Percentiles rank a stretch among this genome's conserved stretches.
Conservation (phyloP, 2,888 invertebrate species). For the Drosophila nr. medialis region DNA sequence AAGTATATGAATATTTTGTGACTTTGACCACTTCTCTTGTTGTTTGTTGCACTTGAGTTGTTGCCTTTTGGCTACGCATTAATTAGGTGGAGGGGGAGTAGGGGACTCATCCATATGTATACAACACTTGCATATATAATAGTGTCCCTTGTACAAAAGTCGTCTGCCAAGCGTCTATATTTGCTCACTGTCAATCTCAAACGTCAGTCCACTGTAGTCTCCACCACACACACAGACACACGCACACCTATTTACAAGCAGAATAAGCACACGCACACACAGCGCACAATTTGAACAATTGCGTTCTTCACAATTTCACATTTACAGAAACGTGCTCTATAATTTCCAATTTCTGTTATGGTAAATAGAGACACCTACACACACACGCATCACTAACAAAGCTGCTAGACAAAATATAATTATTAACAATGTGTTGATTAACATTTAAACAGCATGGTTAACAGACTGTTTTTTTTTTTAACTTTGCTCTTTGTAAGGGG, state of each 20-base stretch:
- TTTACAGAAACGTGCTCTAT: conserved; percentile 60
- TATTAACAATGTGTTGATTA: conserved; percentile 17
- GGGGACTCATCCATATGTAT: conserved; percentile 2
- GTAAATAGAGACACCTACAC: conserved; percentile 54
- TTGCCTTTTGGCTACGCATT: conserved; percentile 12
- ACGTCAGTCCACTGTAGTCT: conserved; percentile 49
- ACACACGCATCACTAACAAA: conserved; percentile 20
- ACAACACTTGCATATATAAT: conserved; percentile 7
- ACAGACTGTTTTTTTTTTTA: conserved; percentile 22
- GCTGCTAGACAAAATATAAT: conserved; percentile 19
- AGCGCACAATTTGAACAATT: conserved; percentile 43
- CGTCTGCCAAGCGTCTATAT: conserved; percentile 62
- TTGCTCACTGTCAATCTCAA: conserved; percentile 65
- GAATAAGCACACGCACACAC: neutral
- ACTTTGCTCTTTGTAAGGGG: conserved; percentile 38
- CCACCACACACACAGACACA: conserved; percentile 20
- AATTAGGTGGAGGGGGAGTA: neutral
- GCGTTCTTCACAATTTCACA: conserved; percentile 64
- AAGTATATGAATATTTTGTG: conserved; percentile 4
- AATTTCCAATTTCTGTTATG: conserved; percentile 59
- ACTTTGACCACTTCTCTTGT: conserved; percentile 2
- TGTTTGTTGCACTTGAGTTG: conserved; percentile 1
- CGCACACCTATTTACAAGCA: conserved; percentile 8
- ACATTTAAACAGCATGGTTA: conserved; percentile 2
- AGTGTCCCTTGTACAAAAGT: conserved; percentile 46